These are phyloP conservation scores for Homarus americanus DNA, from an alignment of 1,140 invertebrate species.

Conservation along the genomic window DNA sequence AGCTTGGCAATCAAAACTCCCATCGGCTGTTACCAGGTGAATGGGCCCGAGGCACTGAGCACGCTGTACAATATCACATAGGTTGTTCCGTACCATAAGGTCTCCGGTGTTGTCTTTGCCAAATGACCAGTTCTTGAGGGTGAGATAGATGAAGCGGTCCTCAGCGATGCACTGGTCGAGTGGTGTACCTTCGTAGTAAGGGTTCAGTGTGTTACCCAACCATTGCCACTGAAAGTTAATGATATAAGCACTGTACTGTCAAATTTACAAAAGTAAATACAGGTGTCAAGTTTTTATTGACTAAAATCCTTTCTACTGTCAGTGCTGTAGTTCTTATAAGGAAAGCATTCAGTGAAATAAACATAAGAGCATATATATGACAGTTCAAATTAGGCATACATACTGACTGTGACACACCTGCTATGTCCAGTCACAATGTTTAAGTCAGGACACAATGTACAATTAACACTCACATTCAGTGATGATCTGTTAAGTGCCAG, in stretches of 20 bases:
- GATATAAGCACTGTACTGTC: not conserved
- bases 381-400: too few relatives aligned
- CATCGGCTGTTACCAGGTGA: conserved; percentile 92
- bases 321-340: too few relatives aligned
- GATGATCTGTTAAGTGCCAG: conserved; percentile 55
- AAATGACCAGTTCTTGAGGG: conserved; percentile 90
- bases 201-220: conserved; percentile 92
- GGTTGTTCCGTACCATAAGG: conserved; percentile 84
- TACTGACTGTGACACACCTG: too few relatives aligned
- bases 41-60: conserved; percentile 76
- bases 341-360: not conserved
- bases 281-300: too few relatives aligned
- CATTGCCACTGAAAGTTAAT: conserved; percentile 86
- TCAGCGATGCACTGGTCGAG: conserved; percentile 87
- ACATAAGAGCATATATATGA: not conserved
- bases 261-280: too few relatives aligned
- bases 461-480: conserved; percentile 49
- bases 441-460: too few relatives aligned
- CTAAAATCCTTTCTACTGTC: too few relatives aligned
- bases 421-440: too few relatives aligned
- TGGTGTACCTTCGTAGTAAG: conserved; percentile 92
- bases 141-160: conserved; percentile 90
- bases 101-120: conserved; percentile 91
- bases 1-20: conserved; percentile 91
- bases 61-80: conserved; percentile 81